Conservation (phyloP, 2,888 invertebrate species). For the Tipula lateralis region DNA sequence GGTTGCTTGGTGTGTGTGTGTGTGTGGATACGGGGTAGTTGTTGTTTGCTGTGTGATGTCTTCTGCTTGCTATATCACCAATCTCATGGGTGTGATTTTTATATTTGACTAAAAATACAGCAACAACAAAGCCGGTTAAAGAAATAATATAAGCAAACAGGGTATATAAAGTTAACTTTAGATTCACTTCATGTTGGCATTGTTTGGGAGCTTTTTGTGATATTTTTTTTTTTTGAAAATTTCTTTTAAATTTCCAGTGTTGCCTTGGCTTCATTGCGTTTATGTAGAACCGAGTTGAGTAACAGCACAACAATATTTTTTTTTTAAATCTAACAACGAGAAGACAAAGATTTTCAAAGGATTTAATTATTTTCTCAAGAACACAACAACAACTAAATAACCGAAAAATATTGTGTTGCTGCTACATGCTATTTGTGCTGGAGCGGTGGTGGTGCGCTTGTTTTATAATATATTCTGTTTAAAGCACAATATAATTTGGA, state of each 20-base stretch:
- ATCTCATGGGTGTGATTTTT: conserved; percentile 19
- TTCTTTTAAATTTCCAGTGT: background rate
- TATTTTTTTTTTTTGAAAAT: background rate
- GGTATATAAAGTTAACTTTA: background rate
- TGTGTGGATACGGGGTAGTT: background rate
- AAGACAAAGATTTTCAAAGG: background rate
- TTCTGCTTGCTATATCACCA: background rate
- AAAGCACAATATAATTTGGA: background rate
- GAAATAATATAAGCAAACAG: background rate
- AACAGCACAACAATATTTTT: background rate
- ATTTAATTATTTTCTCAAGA: background rate
- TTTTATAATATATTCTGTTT: background rate
- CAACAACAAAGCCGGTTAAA: background rate
- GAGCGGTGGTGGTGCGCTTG: background rate
- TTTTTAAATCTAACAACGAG: background rate
- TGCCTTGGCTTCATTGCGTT: background rate
- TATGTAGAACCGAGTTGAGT: background rate
- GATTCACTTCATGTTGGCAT: background rate
- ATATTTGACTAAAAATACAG: conserved; percentile 11
- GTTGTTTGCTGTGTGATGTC: background rate
- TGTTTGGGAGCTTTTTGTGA: background rate
- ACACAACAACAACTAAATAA: background rate
- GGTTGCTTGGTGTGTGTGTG: background rate
- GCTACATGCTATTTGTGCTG: background rate
- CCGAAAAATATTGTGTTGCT: background rate